These are phyloP conservation scores for Drymodes brunneopygia DNA, from an alignment of 2,113 vertebrate genomes.

Conservation along the genomic window DNA sequence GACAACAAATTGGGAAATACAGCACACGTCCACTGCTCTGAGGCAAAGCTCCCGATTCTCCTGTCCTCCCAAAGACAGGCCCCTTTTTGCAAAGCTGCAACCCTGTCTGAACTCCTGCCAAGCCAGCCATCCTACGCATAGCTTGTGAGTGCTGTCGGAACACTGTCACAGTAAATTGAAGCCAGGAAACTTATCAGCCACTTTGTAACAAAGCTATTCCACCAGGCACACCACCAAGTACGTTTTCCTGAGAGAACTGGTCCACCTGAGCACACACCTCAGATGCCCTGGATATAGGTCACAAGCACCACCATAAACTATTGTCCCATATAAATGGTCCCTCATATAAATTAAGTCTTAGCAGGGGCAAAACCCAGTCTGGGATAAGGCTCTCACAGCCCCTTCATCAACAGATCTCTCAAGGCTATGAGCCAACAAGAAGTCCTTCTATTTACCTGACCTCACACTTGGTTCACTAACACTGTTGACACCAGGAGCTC, in stretches of 20 bases:
- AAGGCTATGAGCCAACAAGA: neutral
- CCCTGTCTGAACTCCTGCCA: neutral
- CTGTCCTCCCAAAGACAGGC: neutral
- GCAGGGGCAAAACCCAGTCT: neutral
- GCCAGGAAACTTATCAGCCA: neutral
- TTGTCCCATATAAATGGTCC: neutral
- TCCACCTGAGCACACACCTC: neutral
- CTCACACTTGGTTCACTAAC: rapidly evolving
- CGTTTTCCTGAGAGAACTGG: neutral
- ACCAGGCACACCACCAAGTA: neutral
- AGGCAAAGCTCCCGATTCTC: neutral
- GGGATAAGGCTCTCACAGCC: neutral
- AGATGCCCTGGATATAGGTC: neutral
- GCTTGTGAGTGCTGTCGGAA: neutral
- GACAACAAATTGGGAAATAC: neutral
- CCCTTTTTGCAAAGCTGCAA: neutral
- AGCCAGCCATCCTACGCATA: rapidly evolving
- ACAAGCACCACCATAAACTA: neutral
- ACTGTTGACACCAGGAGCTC: neutral
- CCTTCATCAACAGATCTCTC: neutral
- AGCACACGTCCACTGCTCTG: neutral
- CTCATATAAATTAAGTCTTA: neutral
- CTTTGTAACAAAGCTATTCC: neutral
- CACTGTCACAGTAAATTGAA: neutral
- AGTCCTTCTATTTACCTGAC: neutral